Evolutionary conservation across 2,113 vertebrate species (phyloP).

Genomic region (Myotis davidii): DNA sequence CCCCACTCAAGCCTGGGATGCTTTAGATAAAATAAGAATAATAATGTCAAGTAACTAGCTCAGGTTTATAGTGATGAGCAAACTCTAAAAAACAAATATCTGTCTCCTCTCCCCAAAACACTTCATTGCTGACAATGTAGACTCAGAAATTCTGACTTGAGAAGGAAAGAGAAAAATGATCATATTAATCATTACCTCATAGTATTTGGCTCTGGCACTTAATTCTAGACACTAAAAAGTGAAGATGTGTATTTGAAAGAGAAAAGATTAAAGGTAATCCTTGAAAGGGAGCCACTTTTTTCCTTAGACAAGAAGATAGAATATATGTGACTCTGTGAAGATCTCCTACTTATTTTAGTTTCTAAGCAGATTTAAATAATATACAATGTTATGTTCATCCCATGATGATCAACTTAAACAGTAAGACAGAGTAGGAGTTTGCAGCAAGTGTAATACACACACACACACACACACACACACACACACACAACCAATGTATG

Average conservation of each 20-base stretch:
- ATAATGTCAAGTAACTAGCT: background rate
- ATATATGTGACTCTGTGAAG: background rate
- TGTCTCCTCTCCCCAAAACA: background rate
- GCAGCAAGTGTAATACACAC: background rate
- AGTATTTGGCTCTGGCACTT: background rate
- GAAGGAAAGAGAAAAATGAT: background rate
- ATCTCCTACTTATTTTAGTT: background rate
- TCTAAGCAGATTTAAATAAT: constrained; percentile 12
- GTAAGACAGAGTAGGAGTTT: background rate
- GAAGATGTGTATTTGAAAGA: background rate
- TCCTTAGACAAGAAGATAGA: background rate
- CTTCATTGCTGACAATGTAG: background rate
- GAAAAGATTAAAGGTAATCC: background rate
- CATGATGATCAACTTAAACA: background rate
- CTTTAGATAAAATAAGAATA: background rate
- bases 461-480: background rate
- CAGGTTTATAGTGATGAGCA: background rate
- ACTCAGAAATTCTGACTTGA: background rate
- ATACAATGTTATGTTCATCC: background rate
- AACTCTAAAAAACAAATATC: background rate
- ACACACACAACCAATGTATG: background rate
- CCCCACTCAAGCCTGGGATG: background rate
- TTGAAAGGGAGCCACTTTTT: background rate
- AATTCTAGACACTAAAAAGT: background rate
- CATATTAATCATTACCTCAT: background rate